Evolutionary conservation across 2,888 invertebrate genomes (phyloP).

Genomic region (Lymantria monacha): DNA sequence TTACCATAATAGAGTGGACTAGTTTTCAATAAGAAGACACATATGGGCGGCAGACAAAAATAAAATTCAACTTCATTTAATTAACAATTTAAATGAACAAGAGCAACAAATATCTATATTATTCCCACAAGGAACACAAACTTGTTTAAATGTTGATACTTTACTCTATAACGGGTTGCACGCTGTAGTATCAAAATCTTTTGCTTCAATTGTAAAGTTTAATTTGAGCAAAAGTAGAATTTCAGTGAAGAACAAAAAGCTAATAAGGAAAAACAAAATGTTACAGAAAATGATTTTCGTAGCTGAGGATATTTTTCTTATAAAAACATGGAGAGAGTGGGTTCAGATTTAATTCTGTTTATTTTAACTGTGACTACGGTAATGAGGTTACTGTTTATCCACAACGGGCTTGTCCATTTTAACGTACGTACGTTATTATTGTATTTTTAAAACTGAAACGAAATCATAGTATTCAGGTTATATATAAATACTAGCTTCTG

Average conservation of each 20-base stretch:
- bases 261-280: constrained; percentile 64
- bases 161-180: background rate
- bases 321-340: constrained; percentile 56
- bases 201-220: constrained; percentile 51
- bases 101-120: background rate
- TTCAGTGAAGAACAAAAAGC: constrained; percentile 63
- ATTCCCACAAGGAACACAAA: background rate
- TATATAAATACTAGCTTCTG: no score
- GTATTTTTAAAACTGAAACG: no score
- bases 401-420: constrained; percentile 37
- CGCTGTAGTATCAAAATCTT: constrained; percentile 19
- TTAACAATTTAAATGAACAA: background rate
- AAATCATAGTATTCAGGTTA: no score
- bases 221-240: constrained; percentile 57
- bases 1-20: no score
- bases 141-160: background rate
- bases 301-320: constrained; percentile 61
- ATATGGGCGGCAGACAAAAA: background rate
- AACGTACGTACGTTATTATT: background rate
- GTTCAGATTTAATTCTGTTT: constrained; percentile 50
- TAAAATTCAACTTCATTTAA: background rate
- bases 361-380: constrained; percentile 45
- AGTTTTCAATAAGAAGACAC: no score
- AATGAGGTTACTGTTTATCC: constrained; percentile 52
- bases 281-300: constrained; percentile 62